Base-by-base conservation (phyloP, 2,888 invertebrate species). In the Cynaeus angustus region DNA sequence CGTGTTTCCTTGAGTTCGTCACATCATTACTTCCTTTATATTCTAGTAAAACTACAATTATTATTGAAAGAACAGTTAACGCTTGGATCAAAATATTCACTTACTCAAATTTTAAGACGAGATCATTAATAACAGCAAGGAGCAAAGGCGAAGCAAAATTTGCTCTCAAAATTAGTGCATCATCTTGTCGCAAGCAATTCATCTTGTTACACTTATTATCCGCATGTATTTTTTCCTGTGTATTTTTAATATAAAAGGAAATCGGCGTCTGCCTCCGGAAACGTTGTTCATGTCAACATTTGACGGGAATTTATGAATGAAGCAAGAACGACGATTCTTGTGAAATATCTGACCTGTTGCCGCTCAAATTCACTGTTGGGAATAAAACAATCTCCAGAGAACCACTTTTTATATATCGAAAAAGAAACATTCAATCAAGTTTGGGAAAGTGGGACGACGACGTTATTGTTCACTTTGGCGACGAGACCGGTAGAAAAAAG, bases 301-400 rank as follows among this genome's bases (percentile, higher is more conserved):
- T 45, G 59, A 59, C 30, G 12, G 30, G 45, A 61, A 61, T 61
- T 61, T 61, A 61, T 61, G 61, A 50, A 48, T 61, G 50, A 38
- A 61, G 37, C 30, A 41, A 41, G 43, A 30, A n/a, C 46, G 46
- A 59, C 46, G 46, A 30, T 59, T 59, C 30, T 13, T 14, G 33
- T 59, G 50, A 61, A 50, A 61, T 50, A 50, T 61, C 59, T 61
- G 61, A 61, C 61, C 50, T 61, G 61, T 61, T 61, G 61, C 48
- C 61, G 50, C 61, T 59, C 46, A 46, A 59, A 45, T 59, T 59
- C 46, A 59, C 59, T 16, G 13, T 10, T 33, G 30, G 58, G 30
- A 59, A 33, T 26, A 33, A 33, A 28, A 46, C 45, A 46, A 59
- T 46, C 45, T 43, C 28, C 14, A 10, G 46, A 59, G 45, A 59